Conservation (phyloP, 2,888 invertebrate species). For the Cetonia aurata region DNA sequence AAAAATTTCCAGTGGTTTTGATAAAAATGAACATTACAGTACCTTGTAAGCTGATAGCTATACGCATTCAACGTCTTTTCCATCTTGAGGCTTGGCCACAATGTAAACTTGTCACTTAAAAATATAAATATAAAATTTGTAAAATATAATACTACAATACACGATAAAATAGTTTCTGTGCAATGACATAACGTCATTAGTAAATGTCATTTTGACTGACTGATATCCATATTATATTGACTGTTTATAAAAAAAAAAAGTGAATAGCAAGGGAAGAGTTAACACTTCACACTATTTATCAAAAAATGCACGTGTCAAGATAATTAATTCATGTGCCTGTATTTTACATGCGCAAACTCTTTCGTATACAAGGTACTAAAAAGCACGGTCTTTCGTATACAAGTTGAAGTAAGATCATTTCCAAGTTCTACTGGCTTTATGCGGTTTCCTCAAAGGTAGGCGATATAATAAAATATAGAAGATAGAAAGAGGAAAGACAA, state of each 20-base stretch:
- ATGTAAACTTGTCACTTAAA: conserved; percentile 11
- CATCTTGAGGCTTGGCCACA: conserved; percentile 13
- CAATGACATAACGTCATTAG: conserved; percentile 12
- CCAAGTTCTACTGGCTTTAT: not conserved
- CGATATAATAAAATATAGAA: conserved; percentile 16
- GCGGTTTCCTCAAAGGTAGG: conserved; percentile 28
- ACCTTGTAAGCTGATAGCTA: conserved; percentile 28
- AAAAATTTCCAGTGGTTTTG: not conserved
- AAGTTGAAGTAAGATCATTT: no score
- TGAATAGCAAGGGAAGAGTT: no score
- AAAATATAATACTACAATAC: conserved; percentile 17
- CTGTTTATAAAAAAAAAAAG: no score
- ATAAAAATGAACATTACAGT: conserved; percentile 20
- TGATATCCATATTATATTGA: no score
- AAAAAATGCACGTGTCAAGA: no score
- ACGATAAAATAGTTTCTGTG: conserved; percentile 10
- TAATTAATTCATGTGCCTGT: no score
- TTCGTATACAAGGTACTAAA: no score
- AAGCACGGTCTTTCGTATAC: no score
- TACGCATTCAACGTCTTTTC: conserved; percentile 24
- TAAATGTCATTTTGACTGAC: no score
- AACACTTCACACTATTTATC: no score
- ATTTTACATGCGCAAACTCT: no score
- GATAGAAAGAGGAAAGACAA: conserved; percentile 36
- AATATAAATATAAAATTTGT: conserved; percentile 29